Conservation (phyloP, 2,888 invertebrate genomes). For the Steinernema carpocapsae region DNA sequence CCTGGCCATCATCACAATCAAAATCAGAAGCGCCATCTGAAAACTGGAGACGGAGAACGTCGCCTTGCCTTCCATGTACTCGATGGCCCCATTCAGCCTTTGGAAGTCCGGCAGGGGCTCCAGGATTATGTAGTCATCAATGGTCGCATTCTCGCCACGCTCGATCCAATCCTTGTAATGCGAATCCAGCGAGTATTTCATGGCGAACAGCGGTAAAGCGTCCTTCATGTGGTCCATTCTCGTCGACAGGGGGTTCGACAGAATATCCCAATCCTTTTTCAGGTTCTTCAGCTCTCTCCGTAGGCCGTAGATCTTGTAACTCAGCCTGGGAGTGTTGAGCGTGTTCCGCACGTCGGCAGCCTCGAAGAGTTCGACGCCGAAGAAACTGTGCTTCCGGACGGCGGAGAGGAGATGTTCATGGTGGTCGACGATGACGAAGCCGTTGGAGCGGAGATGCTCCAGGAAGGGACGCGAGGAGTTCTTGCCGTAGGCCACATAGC, state of each 20-base stretch:
- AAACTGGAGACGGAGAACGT: neutral
- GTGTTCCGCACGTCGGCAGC: neutral
- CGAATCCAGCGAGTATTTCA: constrained; percentile 11
- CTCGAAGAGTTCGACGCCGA: constrained; percentile 14
- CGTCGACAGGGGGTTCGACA: constrained; percentile 5
- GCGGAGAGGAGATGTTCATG: constrained; percentile 11
- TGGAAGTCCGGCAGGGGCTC: constrained; percentile 8
- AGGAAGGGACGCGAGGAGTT: constrained; percentile 1
- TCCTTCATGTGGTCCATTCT: neutral
- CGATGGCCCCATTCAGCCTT: neutral
- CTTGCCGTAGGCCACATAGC: neutral
- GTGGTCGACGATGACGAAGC: constrained; percentile 12
- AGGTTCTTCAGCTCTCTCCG: neutral
- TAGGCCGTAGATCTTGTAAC: constrained; percentile 27
- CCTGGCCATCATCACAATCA: constrained; percentile 7
- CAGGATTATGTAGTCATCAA: neutral
- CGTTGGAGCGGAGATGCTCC: neutral
- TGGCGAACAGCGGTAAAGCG: neutral
- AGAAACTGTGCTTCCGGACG: neutral
- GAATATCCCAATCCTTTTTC: constrained; percentile 4
- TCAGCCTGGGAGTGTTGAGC: neutral
- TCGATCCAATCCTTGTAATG: constrained; percentile 9
- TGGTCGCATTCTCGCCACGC: neutral
- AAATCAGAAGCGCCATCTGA: neutral
- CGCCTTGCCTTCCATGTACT: constrained; percentile 20